Conservation (phyloP, 2,797 vertebrate genomes). For the Gadopsis bispinosus region DNA sequence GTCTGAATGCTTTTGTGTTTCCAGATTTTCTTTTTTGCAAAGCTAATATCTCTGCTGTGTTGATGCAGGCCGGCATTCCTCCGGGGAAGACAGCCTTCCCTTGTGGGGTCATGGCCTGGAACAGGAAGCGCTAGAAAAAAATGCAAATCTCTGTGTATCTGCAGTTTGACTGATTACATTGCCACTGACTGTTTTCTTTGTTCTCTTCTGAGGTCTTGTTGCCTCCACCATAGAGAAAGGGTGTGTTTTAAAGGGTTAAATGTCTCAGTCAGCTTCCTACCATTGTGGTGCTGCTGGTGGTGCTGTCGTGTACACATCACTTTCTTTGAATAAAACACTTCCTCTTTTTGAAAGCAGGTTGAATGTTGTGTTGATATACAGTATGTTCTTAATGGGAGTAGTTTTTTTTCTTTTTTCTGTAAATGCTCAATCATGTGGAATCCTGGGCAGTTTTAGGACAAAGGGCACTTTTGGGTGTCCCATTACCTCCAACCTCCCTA, state of each 20-base stretch:
- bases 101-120: slow-evolving; percentile 45
- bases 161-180: slow-evolving; percentile 49
- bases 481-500: slow-evolving; percentile 1
- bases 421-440: slow-evolving; percentile 34
- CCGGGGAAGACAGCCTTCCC: slow-evolving; percentile 12
- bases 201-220: slow-evolving; percentile 21
- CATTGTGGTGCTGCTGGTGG: slow-evolving; percentile 59
- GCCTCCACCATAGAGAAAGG: slow-evolving; percentile 29
- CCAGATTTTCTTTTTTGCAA: slow-evolving; percentile 1
- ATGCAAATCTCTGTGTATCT: slow-evolving; percentile 28
- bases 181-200: slow-evolving; percentile 7
- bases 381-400: not conserved
- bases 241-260: slow-evolving; percentile 52
- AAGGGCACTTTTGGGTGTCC: slow-evolving; percentile 32
- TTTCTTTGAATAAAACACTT: slow-evolving; percentile 15
- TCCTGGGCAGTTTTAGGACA: slow-evolving; percentile 12
- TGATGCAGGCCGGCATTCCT: slow-evolving; percentile 58
- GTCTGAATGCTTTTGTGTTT: slow-evolving; percentile 1
- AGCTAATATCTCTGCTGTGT: slow-evolving; percentile 22
- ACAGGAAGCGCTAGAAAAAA: slow-evolving; percentile 47
- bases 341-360: slow-evolving; percentile 19
- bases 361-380: not conserved
- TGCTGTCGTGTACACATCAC: not conserved
- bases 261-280: slow-evolving; percentile 63
- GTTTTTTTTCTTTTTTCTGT: not conserved